Evolutionary conservation across 1,140 invertebrate genomes (phyloP).

Genomic region (Gonioctena quinquepunctata): DNA sequence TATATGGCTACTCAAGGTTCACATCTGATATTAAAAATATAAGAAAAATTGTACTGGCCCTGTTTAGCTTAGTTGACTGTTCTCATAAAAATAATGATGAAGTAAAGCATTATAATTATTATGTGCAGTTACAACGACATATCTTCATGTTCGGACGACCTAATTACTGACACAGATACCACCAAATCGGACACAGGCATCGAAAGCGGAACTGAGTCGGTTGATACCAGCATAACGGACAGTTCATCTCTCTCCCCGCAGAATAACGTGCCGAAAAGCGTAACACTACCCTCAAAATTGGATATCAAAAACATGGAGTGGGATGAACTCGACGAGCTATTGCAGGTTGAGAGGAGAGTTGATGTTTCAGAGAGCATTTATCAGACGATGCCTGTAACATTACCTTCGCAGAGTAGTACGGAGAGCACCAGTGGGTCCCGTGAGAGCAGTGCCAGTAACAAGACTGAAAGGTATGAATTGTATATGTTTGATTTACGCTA

Average conservation of each 20-base stretch:
- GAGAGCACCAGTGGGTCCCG: conserved; percentile 46
- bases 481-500: too few relatives aligned
- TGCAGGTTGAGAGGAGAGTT: conserved; percentile 70
- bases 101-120: too few relatives aligned
- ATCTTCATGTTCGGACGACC: conserved; percentile 15
- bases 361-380: conserved; percentile 70
- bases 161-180: neutral
- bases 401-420: conserved; percentile 63
- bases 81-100: too few relatives aligned
- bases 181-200: conserved; percentile 34
- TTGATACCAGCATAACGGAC: conserved; percentile 38
- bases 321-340: conserved; percentile 72
- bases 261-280: conserved; percentile 56
- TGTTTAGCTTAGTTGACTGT: too few relatives aligned
- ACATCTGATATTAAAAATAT: too few relatives aligned
- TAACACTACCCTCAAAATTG: conserved; percentile 70
- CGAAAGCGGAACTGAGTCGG: conserved; percentile 41
- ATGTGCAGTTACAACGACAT: conserved; percentile 46
- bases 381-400: conserved; percentile 71
- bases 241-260: conserved; percentile 31
- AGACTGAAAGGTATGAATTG: conserved; percentile 35
- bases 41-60: too few relatives aligned
- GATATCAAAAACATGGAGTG: conserved; percentile 68
- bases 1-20: too few relatives aligned
- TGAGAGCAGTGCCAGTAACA: conserved; percentile 24